Base-by-base conservation (phyloP, 2,113 vertebrate genomes). In the Oriolus oriolus region DNA sequence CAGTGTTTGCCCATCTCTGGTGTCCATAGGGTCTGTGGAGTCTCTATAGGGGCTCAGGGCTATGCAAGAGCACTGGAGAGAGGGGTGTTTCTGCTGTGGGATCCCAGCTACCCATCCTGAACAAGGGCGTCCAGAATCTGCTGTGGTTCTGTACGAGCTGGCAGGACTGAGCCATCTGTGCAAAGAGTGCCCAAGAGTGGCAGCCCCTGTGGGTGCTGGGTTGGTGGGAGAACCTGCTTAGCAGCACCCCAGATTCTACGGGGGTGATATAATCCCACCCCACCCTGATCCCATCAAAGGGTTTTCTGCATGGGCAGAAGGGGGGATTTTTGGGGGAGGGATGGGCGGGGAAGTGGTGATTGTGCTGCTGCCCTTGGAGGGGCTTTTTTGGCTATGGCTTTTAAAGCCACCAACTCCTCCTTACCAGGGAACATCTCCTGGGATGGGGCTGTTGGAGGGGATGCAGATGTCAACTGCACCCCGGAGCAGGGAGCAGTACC, bases 31-130 rank as follows among this genome's bases (percentile, higher is more conserved):
- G 21, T 27, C 33, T 3, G 0, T 26, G 53, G 49, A 27, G 17
- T 65, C 37, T 78, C 52, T 64, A 6, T 0, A 39, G 19, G 50
- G 42, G 4, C 44, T 64, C 19, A 23, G n/a, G 26, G 16, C 37
- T 61, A 18, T 3, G 10, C 56, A 69, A 57, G 59, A 76, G 30
- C 33, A 41, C 31, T 0, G 2, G 17, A 33, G 16, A 10, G 49
- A 35, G 27, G 1, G 4, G 4, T 2, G 13, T 26, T 56, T 71
- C 42, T 22, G 4, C 21, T 0, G 0, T 4, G 15, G 42, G 10
- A 28, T 75, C 75, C 75, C 0, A 1, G 35, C 37, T 60, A 17
- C 75, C 68, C 50, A 49, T 16, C 50, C 42, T 56, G 45, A 65
- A 30, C 15, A 7, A 23, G 39, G 30, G n/a, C 0, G 21, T 73